Percentiles rank a stretch among this genome's conserved stretches.
Conservation (phyloP, 2,797 vertebrate species). For the Diplodus sargus region DNA sequence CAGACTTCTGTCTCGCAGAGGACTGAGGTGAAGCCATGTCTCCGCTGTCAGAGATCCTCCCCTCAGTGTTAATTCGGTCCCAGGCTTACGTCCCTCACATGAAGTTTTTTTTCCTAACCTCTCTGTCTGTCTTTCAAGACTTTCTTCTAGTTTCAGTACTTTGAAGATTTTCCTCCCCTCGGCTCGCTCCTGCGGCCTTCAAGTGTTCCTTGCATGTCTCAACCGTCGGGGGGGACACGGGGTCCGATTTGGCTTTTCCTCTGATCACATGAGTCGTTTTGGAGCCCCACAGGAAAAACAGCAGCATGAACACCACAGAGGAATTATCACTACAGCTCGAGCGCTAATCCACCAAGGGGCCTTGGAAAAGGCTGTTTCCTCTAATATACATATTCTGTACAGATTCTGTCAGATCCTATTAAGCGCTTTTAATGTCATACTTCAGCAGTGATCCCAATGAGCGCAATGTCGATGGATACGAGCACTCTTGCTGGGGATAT, state of each 20-base stretch:
- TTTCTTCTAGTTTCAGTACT: neutral
- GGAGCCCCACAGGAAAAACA: neutral
- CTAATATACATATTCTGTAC: conserved; percentile 53
- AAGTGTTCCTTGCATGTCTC: neutral
- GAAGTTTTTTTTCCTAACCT: neutral
- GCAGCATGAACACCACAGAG: conserved; percentile 22
- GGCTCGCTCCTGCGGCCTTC: conserved; percentile 2
- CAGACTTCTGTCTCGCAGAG: neutral
- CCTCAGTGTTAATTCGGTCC: conserved; percentile 7
- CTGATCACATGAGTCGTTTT: conserved; percentile 31
- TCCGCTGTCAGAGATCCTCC: conserved; percentile 11
- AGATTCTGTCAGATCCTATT: conserved; percentile 65
- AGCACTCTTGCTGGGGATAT: conserved; percentile 21
- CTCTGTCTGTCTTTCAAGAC: neutral
- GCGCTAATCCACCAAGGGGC: conserved; percentile 48
- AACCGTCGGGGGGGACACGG: neutral
- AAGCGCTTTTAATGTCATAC: conserved; percentile 53
- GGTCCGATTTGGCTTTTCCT: conserved; percentile 18
- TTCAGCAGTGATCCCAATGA: conserved; percentile 29
- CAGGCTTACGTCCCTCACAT: conserved; percentile 19
- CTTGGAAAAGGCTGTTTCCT: conserved; percentile 26
- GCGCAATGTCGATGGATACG: conserved; percentile 20
- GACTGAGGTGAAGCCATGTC: conserved; percentile 18
- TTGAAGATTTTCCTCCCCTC: neutral
- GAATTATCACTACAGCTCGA: conserved; percentile 41